phyloP scores from a whole-genome alignment of 2,888 invertebrate species.

The Acrobasis repandana region DNA sequence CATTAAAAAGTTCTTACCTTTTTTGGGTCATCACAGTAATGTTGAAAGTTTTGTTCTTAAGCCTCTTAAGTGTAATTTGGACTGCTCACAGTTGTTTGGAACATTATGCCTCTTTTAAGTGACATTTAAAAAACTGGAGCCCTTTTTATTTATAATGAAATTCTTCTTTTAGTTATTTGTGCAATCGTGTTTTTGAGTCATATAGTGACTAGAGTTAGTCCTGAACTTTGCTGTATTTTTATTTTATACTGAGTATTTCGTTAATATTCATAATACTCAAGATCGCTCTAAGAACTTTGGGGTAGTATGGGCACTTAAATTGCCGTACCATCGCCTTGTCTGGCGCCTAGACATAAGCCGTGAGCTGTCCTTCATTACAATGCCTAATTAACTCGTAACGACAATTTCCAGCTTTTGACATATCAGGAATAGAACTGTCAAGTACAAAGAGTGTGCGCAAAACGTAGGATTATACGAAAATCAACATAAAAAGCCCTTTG shows the following conservation, averaged over 20 bases:
- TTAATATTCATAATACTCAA: too few species aligned
- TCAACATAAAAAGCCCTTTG: conserved; percentile 22
- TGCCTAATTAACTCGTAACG: too few species aligned
- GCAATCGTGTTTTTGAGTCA: too few species aligned
- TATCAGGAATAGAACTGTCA: conserved; percentile 11
- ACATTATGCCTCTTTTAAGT: conserved; percentile 19
- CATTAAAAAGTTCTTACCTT: conserved; percentile 60
- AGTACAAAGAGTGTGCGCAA: background rate
- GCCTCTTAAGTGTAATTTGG: conserved; percentile 46
- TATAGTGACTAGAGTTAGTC: too few species aligned
- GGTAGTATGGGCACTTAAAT: too few species aligned
- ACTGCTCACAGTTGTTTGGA: conserved; percentile 23
- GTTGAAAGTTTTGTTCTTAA: conserved; percentile 47
- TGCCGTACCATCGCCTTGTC: too few species aligned
- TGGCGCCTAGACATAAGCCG: too few species aligned
- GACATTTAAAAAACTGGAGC: conserved; percentile 3
- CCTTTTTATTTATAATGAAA: background rate
- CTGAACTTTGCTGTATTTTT: too few species aligned
- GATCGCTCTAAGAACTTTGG: too few species aligned
- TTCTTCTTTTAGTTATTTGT: background rate
- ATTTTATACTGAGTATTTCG: too few species aligned
- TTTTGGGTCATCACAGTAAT: conserved; percentile 60
- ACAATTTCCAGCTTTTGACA: background rate
- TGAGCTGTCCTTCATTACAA: too few species aligned
- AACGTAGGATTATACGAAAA: conserved; percentile 17